These are phyloP conservation scores for Albula goreensis DNA, from an alignment of 2,113 vertebrate species.

Conservation along the genomic window DNA sequence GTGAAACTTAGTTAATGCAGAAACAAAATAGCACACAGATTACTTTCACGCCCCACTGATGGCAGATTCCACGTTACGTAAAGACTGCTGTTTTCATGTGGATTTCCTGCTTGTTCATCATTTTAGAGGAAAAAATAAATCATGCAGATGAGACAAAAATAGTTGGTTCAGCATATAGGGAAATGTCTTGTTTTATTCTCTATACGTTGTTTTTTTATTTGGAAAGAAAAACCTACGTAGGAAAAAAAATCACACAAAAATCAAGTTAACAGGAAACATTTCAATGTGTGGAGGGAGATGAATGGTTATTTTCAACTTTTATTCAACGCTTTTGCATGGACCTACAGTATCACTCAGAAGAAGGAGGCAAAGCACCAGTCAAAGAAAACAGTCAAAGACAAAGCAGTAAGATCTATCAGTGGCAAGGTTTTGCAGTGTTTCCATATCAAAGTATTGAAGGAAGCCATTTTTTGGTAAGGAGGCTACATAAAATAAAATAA, in stretches of 20 bases:
- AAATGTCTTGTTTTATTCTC: slow-evolving; percentile 52
- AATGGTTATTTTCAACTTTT: slow-evolving; percentile 42
- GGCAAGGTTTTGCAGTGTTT: no score
- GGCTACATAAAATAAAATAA: no score
- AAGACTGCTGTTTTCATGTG: slow-evolving; percentile 50
- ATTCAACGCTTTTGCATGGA: not conserved
- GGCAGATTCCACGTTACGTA: slow-evolving; percentile 47
- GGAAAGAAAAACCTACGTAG: not conserved
- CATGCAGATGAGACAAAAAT: slow-evolving; percentile 64
- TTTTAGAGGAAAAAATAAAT: slow-evolving; percentile 66
- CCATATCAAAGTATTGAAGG: no score
- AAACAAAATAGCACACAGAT: slow-evolving; percentile 37
- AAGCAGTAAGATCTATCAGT: no score
- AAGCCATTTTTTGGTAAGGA: no score
- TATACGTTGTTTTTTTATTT: slow-evolving; percentile 43
- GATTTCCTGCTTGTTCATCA: slow-evolving; percentile 65
- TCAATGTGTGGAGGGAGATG: slow-evolving; percentile 54
- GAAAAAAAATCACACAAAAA: not conserved
- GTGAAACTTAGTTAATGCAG: slow-evolving; percentile 49
- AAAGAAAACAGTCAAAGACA: no score
- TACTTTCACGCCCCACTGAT: slow-evolving; percentile 52
- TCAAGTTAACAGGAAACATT: slow-evolving; percentile 57
- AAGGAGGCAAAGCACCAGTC: not conserved
- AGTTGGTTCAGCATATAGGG: slow-evolving; percentile 61
- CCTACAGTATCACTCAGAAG: not conserved